Evolutionary conservation across 2,888 invertebrate genomes (phyloP), one percentile per base, ranked within the genome.

Genomic region (Parnassius orleans): DNA sequence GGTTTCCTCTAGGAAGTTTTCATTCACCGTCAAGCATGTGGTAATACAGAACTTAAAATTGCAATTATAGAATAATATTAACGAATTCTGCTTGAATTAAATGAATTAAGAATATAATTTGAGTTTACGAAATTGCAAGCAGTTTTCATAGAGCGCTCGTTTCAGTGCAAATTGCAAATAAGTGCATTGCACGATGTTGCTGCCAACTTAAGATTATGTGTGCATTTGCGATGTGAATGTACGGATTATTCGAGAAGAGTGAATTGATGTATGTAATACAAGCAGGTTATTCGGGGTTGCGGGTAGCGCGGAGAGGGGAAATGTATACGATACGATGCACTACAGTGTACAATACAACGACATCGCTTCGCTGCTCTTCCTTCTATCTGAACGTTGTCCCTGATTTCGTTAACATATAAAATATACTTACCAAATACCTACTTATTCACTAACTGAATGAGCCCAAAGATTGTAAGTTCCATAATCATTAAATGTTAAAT

Each of bases 241-340:
- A 78, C 87, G 86, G 87, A 83, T 87, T 87, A 88, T 88, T 83
- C 78, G 81, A 81, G 80, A 82, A 80, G 71, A 80, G 76, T 78
- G 77, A 79, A 83, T 80, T 79, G 79, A 81, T 80, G 79, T 77
- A 69, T 68, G 61, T 61, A 60, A 70, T 67, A 62, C 62, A 64
- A 53, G 59, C 47, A 56, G 62, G 57, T 60, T 33, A 46, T 41
- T 46, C 15, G 52, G 55, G 54, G 54, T 55, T 19, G 51, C 42
- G 43, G 24, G 3, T 24, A 14, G 61, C 14, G 66, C 57, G 70
- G 67, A 66, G 69, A 66, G 69, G 66, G 70, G 69, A 67, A 69
- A 63, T 70, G 68, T 67, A 60, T 67, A 65, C 71, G 71, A 60
- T 67, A 65, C 71, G 71, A 69, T 72, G 71, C 70, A 67, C 63